Base-by-base conservation (phyloP, 2,113 vertebrate species). In the Tenebrosternarchus preto region DNA sequence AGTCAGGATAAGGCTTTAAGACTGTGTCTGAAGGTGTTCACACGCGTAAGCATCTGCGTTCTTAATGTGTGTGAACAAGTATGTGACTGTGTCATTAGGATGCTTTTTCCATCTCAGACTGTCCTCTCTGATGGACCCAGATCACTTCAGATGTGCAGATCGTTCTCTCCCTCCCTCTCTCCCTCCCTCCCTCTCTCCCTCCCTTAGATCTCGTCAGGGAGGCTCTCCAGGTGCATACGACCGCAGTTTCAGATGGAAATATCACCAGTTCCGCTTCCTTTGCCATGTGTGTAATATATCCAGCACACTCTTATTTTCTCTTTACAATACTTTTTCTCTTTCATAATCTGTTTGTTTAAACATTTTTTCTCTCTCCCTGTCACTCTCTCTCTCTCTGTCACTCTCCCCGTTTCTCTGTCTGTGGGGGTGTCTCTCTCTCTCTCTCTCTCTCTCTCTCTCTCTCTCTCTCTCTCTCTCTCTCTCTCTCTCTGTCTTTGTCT, bases 161-260 rank as follows among this genome's bases (percentile, higher is more conserved):
- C 7, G 8, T 12, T 15, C 43, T 50, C 74, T 85, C 53, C 60
- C 22, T 72, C 61, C 55, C 24, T 63, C 22, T 64, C 9, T 80
- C 17, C 57, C 11, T 43, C 19, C 7, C 74, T 85, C 36, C 60
- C 33, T 72, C 61, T 63, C 19, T 63, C 22, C 55, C 17, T 80
- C 17, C 57, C 17, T 43, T 6, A 94, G 93, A 67, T 91, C 93
- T 0, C 95, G 97, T 59, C 96, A 96, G 63, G 95, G 95, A 0
- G 95, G 96, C 0, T 98, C 96, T 31, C 97, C 97, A 0, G 96
- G 97, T 0, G 98, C 97, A 0, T 99, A 99, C 0, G 98, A 99
- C 88, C 94, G 98, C 69, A 99, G 98, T 88, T 99, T 99, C 89
- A 95, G 96, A 82, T 99, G 97, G 98, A 99, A 99, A 86, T 98